These are phyloP conservation scores for Corythornis vintsioides DNA, from an alignment of 2,113 vertebrate genomes.

Conservation along the genomic window DNA sequence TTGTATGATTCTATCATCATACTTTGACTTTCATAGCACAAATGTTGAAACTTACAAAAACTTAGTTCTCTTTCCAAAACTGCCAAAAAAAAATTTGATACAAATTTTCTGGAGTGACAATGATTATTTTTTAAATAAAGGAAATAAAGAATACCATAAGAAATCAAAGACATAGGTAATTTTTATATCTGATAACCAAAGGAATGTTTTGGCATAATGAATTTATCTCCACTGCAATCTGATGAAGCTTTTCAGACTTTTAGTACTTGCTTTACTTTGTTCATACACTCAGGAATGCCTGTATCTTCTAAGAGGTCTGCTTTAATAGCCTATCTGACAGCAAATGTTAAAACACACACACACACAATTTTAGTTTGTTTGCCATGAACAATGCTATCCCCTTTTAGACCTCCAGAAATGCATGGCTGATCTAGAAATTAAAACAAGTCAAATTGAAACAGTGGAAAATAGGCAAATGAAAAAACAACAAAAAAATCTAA, in stretches of 20 bases:
- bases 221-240: neutral
- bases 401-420: neutral
- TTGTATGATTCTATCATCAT: neutral
- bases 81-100: neutral
- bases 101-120: slow-evolving; percentile 3
- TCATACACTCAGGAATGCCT: neutral
- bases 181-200: neutral
- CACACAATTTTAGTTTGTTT: neutral
- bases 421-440: neutral
- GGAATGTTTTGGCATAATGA: neutral
- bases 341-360: neutral
- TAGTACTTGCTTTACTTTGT: slow-evolving; percentile 15
- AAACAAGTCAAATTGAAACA: neutral
- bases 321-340: neutral
- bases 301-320: neutral
- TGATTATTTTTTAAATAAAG: slow-evolving; percentile 14
- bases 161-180: slow-evolving; percentile 1
- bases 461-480: neutral
- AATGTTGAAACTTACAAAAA: neutral
- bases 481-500: neutral
- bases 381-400: neutral
- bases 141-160: neutral
- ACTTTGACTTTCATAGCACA: neutral
- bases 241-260: slow-evolving; percentile 27
- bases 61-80: slow-evolving; percentile 43